These are phyloP conservation scores for Mechanitis messenoides DNA, from an alignment of 2,888 invertebrate species.

Conservation along the genomic window DNA sequence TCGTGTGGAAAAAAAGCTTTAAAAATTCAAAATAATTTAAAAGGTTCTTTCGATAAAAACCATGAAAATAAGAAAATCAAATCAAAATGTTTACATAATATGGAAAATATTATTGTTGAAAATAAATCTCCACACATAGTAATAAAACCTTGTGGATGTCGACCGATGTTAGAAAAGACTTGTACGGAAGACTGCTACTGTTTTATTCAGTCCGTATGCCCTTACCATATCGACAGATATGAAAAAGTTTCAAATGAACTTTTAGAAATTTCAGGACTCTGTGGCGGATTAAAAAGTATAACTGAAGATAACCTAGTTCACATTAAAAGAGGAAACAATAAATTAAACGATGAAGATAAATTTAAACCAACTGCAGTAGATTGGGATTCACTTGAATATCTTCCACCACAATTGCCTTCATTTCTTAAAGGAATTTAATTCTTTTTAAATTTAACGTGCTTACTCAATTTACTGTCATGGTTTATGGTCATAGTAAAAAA, in stretches of 20 bases:
- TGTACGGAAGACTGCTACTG: constrained; percentile 35
- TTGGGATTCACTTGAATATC: constrained; percentile 45
- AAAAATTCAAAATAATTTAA: constrained; percentile 7
- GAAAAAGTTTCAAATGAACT: constrained; percentile 36
- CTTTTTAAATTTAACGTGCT: constrained; percentile 1
- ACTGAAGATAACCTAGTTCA: constrained; percentile 7
- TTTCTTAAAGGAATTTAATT: constrained; percentile 37
- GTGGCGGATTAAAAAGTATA: constrained; percentile 24
- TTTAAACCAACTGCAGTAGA: constrained; percentile 7
- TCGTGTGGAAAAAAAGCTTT: not conserved
- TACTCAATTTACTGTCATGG: constrained; percentile 8
- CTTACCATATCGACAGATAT: constrained; percentile 34
- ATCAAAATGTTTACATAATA: not conserved
- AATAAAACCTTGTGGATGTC: constrained; percentile 36
- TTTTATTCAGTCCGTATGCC: constrained; percentile 34
- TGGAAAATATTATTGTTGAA: constrained; percentile 9
- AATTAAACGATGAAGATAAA: constrained; percentile 9
- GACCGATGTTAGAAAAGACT: constrained; percentile 18
- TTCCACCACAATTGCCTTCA: constrained; percentile 54
- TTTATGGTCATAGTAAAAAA: constrained; percentile 10
- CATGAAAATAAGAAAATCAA: not conserved
- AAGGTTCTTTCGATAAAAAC: constrained; percentile 1
- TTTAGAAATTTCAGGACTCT: constrained; percentile 36
- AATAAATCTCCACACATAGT: constrained; percentile 35
- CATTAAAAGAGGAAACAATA: not conserved